Base-by-base conservation (phyloP, 2,797 vertebrate genomes). In the Muscicapa striata region DNA sequence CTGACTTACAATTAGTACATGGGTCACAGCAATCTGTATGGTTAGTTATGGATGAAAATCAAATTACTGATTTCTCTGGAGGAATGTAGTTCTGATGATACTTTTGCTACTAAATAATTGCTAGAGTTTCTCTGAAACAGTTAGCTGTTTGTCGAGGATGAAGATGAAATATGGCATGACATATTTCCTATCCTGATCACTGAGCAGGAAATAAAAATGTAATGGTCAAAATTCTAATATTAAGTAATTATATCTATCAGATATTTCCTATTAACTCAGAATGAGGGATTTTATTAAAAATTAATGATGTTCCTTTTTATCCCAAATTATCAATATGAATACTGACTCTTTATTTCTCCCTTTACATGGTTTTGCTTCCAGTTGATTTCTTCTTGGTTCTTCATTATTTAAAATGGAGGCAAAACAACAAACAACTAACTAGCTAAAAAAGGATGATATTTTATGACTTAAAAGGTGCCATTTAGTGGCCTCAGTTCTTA, bases 21-120 rank as follows among this genome's bases (percentile, higher is more conserved):
- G 55, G 93, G 68, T 96, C 93, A 95, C 34, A 94, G 57, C 14
- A 84, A 92, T 85, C 70, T 88, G 18, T 75, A 67, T 0, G 23
- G 55, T 75, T 96, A 82, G 85, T 95, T 96, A 89, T 81, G 30
- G 36, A 75, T 69, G 57, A 95, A 95, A 96, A 96, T 90, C 43
- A 92, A 94, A 92, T 96, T 90, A 94, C 61, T 79, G 57, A 87
- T 94, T 90, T 94, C 64, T 70, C 63, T 17, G 63, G 23, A 70
- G 62, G 68, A 82, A 78, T 70, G 4, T 79, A 46, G 55, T 73
- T 75, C 91, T 90, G 10, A 80, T 41, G 0, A 73, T 87, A 85
- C 86, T 93, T 94, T 94, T 90, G 20, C 82, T 87, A 83, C 59
- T 72, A 66, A 94, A 88, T 84, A 84, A 72, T 85, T 70, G n/a